Percentiles rank a stretch among this genome's conserved stretches.
Evolutionary conservation across 2,113 vertebrate genomes (phyloP).

Genomic region (Callocephalon fimbriatum): DNA sequence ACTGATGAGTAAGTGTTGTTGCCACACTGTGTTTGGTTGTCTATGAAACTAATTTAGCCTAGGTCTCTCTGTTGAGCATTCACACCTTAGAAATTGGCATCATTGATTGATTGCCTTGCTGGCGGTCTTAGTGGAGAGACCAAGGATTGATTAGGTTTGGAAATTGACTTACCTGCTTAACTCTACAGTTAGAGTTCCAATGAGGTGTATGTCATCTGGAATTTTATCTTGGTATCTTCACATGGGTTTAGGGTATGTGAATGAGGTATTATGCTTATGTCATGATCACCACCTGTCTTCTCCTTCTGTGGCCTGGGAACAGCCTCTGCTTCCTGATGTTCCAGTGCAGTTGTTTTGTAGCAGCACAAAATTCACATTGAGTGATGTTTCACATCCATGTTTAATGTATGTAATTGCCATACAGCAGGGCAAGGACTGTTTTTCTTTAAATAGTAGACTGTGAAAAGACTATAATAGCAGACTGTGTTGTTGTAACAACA

Average conservation of each 20-base stretch:
- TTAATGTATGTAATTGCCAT: neutral
- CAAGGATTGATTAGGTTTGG: neutral
- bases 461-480: neutral
- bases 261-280: neutral
- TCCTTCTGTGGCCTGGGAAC: neutral
- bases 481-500: neutral
- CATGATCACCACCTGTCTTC: neutral
- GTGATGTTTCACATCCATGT: neutral
- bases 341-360: neutral
- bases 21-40: neutral
- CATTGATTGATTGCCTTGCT: neutral
- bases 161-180: neutral
- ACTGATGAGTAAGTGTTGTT: neutral
- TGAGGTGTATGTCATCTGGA: neutral
- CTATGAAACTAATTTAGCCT: neutral
- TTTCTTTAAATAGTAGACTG: neutral
- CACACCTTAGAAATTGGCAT: neutral
- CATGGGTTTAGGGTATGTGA: neutral
- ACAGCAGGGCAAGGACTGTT: neutral
- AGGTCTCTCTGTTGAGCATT: neutral
- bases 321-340: neutral
- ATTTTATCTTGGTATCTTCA: neutral
- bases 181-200: neutral
- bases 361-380: neutral
- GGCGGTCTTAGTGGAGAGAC: neutral